phyloP scores from a whole-genome alignment of 1,140 invertebrate species.

The Drosophila ohnishii region DNA sequence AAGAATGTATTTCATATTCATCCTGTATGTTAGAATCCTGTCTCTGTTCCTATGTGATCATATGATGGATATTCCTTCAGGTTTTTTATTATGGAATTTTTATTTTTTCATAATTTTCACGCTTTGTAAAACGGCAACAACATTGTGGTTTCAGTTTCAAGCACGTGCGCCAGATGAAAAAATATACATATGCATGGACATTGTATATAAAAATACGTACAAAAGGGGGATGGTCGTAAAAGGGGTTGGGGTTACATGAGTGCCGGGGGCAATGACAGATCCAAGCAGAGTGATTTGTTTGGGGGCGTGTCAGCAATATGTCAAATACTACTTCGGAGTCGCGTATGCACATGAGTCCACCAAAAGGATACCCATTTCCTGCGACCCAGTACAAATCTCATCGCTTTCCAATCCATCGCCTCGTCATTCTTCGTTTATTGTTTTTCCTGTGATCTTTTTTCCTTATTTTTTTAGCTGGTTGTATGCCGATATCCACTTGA shows the following conservation, averaged over 20 bases:
- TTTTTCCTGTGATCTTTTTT: not conserved
- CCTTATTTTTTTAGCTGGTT: slow-evolving; percentile 11
- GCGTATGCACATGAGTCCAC: slow-evolving; percentile 58
- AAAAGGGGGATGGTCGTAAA: slow-evolving; percentile 4
- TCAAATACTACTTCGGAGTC: slow-evolving; percentile 65
- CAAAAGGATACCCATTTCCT: slow-evolving; percentile 22
- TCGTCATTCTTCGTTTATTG: not conserved
- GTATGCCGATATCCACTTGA: slow-evolving; percentile 21
- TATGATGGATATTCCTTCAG: not conserved
- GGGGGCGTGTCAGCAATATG: slow-evolving; percentile 75
- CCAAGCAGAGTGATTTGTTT: slow-evolving; percentile 59
- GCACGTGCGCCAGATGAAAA: slow-evolving; percentile 58
- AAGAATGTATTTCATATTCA: not conserved
- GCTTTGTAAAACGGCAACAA: slow-evolving; percentile 64
- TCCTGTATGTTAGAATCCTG: not conserved
- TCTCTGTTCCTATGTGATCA: not conserved
- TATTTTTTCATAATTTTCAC: slow-evolving; percentile 65
- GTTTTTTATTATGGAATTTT: slow-evolving; percentile 22
- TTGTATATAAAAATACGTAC: not conserved
- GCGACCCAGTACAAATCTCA: not conserved
- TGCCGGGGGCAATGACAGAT: slow-evolving; percentile 21
- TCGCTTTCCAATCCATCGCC: not conserved
- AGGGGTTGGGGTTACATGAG: not conserved
- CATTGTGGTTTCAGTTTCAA: slow-evolving; percentile 48
- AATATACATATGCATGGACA: not conserved